Percentiles rank a stretch among this genome's conserved stretches.
Evolutionary conservation across 2,113 vertebrate genomes (phyloP).

Genomic region (Azemiops feae): DNA sequence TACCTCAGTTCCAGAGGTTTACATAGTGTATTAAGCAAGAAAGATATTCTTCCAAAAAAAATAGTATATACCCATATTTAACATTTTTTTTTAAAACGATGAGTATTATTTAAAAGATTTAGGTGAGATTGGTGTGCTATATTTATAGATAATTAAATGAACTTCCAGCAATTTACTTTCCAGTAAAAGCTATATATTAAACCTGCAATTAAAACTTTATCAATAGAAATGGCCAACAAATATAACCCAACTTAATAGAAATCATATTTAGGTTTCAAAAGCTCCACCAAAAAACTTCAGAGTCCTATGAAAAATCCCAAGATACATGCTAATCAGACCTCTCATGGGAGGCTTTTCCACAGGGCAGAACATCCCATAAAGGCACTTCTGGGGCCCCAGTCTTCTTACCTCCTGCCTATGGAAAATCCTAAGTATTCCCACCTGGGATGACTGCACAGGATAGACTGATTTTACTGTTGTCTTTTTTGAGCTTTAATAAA

Average conservation of each 20-base stretch:
- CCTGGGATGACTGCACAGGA: background rate
- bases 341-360: background rate
- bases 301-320: background rate
- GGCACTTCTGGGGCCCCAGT: background rate
- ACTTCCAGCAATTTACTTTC: background rate
- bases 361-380: background rate
- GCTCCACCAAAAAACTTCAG: background rate
- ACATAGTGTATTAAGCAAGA: background rate
- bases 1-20: conserved; percentile 20
- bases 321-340: background rate
- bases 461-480: background rate
- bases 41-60: background rate
- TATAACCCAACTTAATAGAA: background rate
- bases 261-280: background rate
- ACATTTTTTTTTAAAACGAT: too few relatives aligned
- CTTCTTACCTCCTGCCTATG: background rate
- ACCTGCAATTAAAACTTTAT: background rate
- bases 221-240: background rate
- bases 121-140: background rate
- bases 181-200: background rate
- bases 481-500: background rate
- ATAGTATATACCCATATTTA: background rate
- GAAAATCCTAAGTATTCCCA: background rate
- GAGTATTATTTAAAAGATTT: background rate
- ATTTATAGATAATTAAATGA: background rate